These are phyloP conservation scores for Macrotus californicus DNA, from an alignment of 2,113 vertebrate species.

Conservation along the genomic window DNA sequence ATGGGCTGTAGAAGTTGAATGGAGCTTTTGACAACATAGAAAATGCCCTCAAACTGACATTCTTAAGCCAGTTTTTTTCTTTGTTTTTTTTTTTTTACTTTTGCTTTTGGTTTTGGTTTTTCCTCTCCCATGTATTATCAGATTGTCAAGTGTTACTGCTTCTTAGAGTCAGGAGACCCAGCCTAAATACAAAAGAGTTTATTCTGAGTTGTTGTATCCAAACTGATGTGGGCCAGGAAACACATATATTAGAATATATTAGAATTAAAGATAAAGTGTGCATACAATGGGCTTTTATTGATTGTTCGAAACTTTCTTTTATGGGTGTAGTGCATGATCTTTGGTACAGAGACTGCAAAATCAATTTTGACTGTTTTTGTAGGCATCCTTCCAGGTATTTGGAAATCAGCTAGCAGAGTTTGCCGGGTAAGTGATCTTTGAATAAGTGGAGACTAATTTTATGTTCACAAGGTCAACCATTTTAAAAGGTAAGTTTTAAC, in stretches of 20 bases:
- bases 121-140: background rate
- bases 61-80: background rate
- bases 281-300: background rate
- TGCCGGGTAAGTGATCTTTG: background rate
- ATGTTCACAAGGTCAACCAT: background rate
- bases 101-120: background rate
- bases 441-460: background rate
- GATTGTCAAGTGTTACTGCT: background rate
- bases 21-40: background rate
- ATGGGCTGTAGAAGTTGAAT: background rate
- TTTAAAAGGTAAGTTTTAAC: constrained; percentile 40
- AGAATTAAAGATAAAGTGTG: background rate
- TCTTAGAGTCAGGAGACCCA: background rate
- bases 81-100: background rate
- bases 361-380: constrained; percentile 22
- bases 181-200: background rate
- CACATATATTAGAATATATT: background rate
- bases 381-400: background rate
- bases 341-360: background rate
- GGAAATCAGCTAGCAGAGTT: background rate
- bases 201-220: background rate
- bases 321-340: background rate
- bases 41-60: background rate
- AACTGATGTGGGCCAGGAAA: background rate
- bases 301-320: background rate